phyloP scores from a whole-genome alignment of 1,140 invertebrate species.

The Euura lappo region DNA sequence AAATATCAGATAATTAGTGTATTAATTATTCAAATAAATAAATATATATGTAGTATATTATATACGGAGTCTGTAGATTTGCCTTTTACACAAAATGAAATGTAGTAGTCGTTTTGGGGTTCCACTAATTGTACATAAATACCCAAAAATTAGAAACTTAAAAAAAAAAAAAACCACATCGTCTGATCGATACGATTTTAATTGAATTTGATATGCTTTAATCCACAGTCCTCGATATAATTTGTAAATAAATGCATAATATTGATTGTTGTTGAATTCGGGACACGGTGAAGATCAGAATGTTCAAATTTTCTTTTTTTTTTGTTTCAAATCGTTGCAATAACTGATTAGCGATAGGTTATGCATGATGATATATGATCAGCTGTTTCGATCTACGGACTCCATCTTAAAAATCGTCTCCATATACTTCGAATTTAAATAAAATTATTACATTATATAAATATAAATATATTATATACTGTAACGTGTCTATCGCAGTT shows the following conservation, averaged over 20 bases:
- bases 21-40: neutral
- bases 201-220: neutral
- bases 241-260: neutral
- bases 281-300: too few relatives aligned
- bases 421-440: too few relatives aligned
- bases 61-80: constrained; percentile 5
- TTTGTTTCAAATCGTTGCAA: too few relatives aligned
- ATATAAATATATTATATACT: too few relatives aligned
- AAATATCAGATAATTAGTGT: neutral
- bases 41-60: neutral
- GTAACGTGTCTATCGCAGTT: too few relatives aligned
- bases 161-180: neutral
- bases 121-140: neutral
- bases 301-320: too few relatives aligned
- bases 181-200: neutral
- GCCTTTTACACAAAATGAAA: neutral
- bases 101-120: neutral
- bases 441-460: too few relatives aligned
- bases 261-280: too few relatives aligned
- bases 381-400: too few relatives aligned
- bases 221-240: neutral
- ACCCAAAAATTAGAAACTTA: neutral
- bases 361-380: too few relatives aligned
- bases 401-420: too few relatives aligned
- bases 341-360: too few relatives aligned